Conservation (phyloP, 2,113 vertebrate genomes). For the Pleuronectes platessa region DNA sequence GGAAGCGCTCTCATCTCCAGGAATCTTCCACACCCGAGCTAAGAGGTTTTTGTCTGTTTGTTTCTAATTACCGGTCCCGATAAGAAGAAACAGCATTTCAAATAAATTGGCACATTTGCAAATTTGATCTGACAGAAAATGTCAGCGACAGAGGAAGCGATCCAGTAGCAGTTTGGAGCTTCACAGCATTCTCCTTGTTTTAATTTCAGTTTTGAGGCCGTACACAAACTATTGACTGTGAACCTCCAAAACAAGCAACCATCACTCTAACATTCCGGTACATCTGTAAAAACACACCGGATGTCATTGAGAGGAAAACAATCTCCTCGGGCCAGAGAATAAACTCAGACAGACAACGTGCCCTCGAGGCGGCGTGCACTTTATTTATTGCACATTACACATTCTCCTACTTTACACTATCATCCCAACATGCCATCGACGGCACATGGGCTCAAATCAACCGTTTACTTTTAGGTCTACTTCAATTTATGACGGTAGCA, state of each 20-base stretch:
- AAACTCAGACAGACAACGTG: constrained; percentile 63
- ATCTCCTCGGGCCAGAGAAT: constrained; percentile 55
- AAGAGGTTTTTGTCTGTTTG: constrained; percentile 19
- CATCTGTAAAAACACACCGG: constrained; percentile 44
- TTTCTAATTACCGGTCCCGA: constrained; percentile 31
- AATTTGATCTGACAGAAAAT: constrained; percentile 12
- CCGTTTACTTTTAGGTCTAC: constrained; percentile 63
- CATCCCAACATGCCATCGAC: constrained; percentile 45
- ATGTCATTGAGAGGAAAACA: constrained; percentile 66
- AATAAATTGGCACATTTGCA: constrained; percentile 15
- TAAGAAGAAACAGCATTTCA: constrained; percentile 1
- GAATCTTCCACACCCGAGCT: constrained; percentile 46
- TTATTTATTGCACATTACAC: constrained; percentile 56
- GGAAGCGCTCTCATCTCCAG: constrained; percentile 47
- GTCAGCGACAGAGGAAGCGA: background rate
- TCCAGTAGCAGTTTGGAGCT: background rate
- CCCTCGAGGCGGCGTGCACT: constrained; percentile 39
- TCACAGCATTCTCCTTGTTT: constrained; percentile 14
- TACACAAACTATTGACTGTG: constrained; percentile 16
- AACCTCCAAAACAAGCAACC: constrained; percentile 25
- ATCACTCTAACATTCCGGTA: constrained; percentile 37
- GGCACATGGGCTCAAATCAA: constrained; percentile 32
- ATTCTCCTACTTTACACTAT: constrained; percentile 39
- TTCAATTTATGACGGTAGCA: constrained; percentile 59
- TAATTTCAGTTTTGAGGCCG: constrained; percentile 18